Percentiles rank a stretch among this genome's conserved stretches.
Conservation (phyloP, 2,797 vertebrate species). For the Trematomus bernacchii region DNA sequence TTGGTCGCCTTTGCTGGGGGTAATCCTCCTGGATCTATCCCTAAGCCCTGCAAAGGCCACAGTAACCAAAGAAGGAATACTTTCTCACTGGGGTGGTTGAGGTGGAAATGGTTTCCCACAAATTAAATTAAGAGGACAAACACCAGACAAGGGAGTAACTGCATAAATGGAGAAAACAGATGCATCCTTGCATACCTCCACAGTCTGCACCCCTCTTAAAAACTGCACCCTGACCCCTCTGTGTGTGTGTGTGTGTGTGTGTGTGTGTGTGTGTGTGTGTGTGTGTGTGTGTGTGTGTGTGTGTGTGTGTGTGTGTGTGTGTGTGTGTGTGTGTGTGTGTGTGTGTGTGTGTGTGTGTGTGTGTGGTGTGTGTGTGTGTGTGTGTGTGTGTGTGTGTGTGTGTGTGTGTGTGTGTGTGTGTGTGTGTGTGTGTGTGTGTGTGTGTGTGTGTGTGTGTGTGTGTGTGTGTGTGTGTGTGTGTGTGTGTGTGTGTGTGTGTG, state of each 20-base stretch:
- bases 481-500: neutral
- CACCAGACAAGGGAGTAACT: slow-evolving; percentile 80
- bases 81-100: slow-evolving; percentile 80
- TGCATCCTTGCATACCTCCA: slow-evolving; percentile 81
- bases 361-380: no score
- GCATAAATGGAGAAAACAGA: slow-evolving; percentile 91
- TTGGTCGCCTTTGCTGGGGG: slow-evolving; percentile 51
- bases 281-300: no score
- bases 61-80: slow-evolving; percentile 80
- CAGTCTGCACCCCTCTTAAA: slow-evolving; percentile 75
- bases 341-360: neutral
- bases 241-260: neutral
- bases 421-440: no score
- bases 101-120: slow-evolving; percentile 78
- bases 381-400: neutral
- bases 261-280: neutral
- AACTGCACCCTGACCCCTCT: slow-evolving; percentile 78
- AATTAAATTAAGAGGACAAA: slow-evolving; percentile 88
- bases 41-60: slow-evolving; percentile 65
- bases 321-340: neutral
- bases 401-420: neutral
- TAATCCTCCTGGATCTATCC: slow-evolving; percentile 81
- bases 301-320: no score
- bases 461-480: neutral
- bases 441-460: no score